A percentile compares a stretch with the other conserved stretches of the same genome.
phyloP scores from a whole-genome alignment of 2,888 invertebrate species.

The Pyrrhia umbra region DNA sequence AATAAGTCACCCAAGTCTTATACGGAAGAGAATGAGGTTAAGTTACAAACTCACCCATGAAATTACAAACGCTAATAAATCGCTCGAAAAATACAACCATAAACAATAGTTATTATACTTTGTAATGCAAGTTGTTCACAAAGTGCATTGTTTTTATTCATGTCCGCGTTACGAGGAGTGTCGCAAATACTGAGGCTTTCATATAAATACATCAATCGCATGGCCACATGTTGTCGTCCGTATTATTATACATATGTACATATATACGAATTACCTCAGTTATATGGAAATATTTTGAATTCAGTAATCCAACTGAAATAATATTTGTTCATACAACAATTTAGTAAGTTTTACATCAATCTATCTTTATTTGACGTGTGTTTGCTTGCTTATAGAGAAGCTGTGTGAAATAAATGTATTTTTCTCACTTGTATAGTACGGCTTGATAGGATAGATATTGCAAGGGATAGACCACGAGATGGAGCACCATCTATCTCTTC shows the following conservation, averaged over 20 bases:
- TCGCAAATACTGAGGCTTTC: slow-evolving; percentile 55
- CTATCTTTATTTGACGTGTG: neutral
- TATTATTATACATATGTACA: neutral
- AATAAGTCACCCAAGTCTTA: too few relatives aligned
- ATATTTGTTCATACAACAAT: slow-evolving; percentile 9
- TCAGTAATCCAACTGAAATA: slow-evolving; percentile 20
- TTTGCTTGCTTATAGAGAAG: neutral
- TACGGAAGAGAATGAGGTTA: neutral
- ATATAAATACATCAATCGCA: slow-evolving; percentile 65
- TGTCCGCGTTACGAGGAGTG: slow-evolving; percentile 71
- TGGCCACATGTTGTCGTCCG: slow-evolving; percentile 17
- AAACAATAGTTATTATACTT: slow-evolving; percentile 70
- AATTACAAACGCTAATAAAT: slow-evolving; percentile 23
- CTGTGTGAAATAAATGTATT: neutral
- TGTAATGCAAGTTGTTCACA: slow-evolving; percentile 69
- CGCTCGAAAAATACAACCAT: slow-evolving; percentile 27
- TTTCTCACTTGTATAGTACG: neutral
- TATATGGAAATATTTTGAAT: slow-evolving; percentile 23
- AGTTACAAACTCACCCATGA: slow-evolving; percentile 4
- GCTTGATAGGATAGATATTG: too few relatives aligned
- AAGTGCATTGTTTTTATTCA: slow-evolving; percentile 74
- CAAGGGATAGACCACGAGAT: too few relatives aligned
- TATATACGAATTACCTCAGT: slow-evolving; percentile 30
- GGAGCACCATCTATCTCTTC: too few relatives aligned
- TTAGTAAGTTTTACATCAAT: neutral